These are phyloP conservation scores for Sphaerophoria rueppellii DNA, from an alignment of 2,888 invertebrate species.

Conservation along the genomic window DNA sequence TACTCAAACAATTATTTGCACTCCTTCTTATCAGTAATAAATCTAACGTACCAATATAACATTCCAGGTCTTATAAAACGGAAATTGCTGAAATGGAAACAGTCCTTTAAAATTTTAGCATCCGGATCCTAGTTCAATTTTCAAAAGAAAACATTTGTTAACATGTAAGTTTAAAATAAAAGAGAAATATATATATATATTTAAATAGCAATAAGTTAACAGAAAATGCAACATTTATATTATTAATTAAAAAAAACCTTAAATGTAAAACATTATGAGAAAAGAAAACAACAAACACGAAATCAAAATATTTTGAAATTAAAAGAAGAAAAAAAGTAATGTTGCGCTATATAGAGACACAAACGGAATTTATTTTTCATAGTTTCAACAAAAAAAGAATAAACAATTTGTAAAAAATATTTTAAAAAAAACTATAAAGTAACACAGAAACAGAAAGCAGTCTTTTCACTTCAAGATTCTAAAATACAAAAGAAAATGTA, in stretches of 20 bases:
- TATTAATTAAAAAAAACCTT: conserved; percentile 23
- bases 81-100: conserved; percentile 96
- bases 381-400: conserved; percentile 36
- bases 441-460: conserved; percentile 45
- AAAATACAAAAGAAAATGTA: conserved; percentile 47
- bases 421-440: conserved; percentile 23
- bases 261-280: conserved; percentile 50
- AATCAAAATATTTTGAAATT: conserved; percentile 68
- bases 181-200: conserved; percentile 58
- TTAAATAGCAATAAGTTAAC: conserved; percentile 76
- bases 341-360: conserved; percentile 62
- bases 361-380: conserved; percentile 71
- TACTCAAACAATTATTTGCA: background rate
- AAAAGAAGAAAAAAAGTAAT: conserved; percentile 42
- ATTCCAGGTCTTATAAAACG: conserved; percentile 84
- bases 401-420: conserved; percentile 14
- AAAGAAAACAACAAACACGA: background rate
- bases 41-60: background rate
- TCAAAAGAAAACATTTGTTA: conserved; percentile 63
- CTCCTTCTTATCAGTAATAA: background rate
- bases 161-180: conserved; percentile 52
- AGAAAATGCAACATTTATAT: conserved; percentile 66
- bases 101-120: conserved; percentile 86
- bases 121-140: conserved; percentile 72
- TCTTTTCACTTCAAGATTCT: conserved; percentile 66